Evolutionary conservation across 2,113 vertebrate genomes (phyloP).

Genomic region (Coryphaenoides rupestris): DNA sequence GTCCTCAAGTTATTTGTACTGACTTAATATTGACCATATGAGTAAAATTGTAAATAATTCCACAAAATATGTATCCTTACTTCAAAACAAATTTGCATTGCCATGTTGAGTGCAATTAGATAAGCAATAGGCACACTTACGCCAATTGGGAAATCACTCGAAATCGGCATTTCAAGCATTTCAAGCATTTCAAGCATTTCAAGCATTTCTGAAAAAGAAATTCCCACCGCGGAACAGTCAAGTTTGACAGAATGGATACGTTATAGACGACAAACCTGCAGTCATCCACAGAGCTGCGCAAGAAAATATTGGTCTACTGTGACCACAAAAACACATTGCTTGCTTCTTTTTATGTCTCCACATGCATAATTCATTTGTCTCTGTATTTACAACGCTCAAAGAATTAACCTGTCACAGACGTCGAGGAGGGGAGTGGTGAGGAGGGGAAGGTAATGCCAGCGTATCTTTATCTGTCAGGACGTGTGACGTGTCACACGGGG

Average conservation of each 20-base stretch:
- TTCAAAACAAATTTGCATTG: background rate
- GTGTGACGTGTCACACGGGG: slow-evolving; percentile 34
- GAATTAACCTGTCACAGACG: slow-evolving; percentile 60
- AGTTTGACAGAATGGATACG: background rate
- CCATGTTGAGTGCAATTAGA: background rate
- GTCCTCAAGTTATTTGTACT: background rate
- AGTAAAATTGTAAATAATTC: background rate
- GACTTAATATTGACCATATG: background rate
- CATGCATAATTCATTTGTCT: slow-evolving; percentile 64
- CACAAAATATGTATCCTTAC: background rate
- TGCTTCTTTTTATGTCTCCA: slow-evolving; percentile 42
- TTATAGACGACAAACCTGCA: slow-evolving; percentile 34
- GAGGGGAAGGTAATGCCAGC: slow-evolving; percentile 24
- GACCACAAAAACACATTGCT: slow-evolving; percentile 42
- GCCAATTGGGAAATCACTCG: background rate
- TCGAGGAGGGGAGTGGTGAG: slow-evolving; percentile 11
- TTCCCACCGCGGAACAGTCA: background rate
- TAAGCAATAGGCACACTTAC: background rate
- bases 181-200: background rate
- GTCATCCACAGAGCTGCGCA: slow-evolving; percentile 39
- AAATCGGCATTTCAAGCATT: slow-evolving; percentile 11
- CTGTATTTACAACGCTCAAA: slow-evolving; percentile 62
- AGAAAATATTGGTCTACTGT: slow-evolving; percentile 27
- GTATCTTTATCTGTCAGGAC: slow-evolving; percentile 55
- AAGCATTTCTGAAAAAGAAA: background rate